Base-by-base conservation (phyloP, 1,140 invertebrate genomes). In the Drosophila quadrilineata region DNA sequence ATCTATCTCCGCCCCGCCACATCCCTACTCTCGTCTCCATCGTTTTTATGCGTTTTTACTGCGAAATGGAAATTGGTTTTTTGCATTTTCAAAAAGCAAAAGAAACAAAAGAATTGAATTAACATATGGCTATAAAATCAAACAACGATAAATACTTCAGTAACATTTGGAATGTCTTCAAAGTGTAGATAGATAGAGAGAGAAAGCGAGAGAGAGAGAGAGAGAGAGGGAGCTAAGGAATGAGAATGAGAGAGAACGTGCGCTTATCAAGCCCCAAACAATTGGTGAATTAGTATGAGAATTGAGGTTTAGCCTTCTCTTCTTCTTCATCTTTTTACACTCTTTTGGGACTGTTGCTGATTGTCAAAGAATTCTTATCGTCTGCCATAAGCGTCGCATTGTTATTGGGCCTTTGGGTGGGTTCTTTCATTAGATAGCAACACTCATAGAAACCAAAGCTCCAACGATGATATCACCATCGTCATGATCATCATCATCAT, bases 51-150 rank as follows among this genome's bases (percentile, higher is more conserved):
- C 45, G 63, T 73, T 82, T n/a, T 84, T 82, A 73, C 76, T 84
- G 76, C 72, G 77, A 82, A 82, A 63, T 82, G 77, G 38, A 84
- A 82, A 76, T 82, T 52, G 64, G 52, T 76, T n/a, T n/a, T 82
- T 76, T 75, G 65, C 50, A 70, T 79, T 79, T 69, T 46, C 54
- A 73, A 75, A 71, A 45, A 64, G 31, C 40, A 40, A 12, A 62
- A 69, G 36, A 57, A 57, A 35, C 43, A 41, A 60, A 38, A 24
- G 33, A 68, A 43, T 8, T 38, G 54, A 84, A 85, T 84, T 85
- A 84, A 73, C 74, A 84, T 82, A 77, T 84, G 76, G 45, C n/a
- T 22, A 46, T 36, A 43, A 53, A 66, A 45, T 45, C 22, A 31
- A 49, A 54, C 17, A 38, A 48, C 24, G 38, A 16, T 8, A 19